Evolutionary conservation across 2,888 invertebrate genomes (phyloP), one percentile per base, ranked within the genome.

Genomic region (Psylliodes chrysocephalus): DNA sequence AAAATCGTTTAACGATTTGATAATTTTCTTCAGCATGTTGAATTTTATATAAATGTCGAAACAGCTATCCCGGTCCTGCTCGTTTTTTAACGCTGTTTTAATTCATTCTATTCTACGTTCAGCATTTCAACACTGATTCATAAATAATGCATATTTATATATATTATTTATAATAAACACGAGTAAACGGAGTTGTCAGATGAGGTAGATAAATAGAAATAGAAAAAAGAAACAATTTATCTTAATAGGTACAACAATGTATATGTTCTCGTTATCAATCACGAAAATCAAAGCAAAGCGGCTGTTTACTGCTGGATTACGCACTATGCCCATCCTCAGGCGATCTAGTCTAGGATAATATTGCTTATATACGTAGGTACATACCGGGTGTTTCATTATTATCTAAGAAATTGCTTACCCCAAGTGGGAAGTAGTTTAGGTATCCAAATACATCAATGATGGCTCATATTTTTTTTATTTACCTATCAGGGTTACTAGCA

Each of bases 221-320:
- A 49, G 49, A 8, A 49, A 22, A 49, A 49, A n/a, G n/a, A 49
- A 49, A 3, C 25, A 15, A 7, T 28, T 22, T 46, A 46, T 22
- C 46, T 49, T 49, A 49, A 49, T 49, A 28, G 47, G 49, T 57
- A 57, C 15, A 57, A 57, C 57, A 57, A 57, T 57, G 57, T 47
- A 57, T 57, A 57, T 57, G 57, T 47, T 57, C n/a, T 35, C 12
- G 28, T 22, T 57, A 57, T 57, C 49, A 57, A 49, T 49, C 47
- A 57, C 49, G 57, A 57, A 19, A 57, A 57, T 57, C 57, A 33
- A n/a, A 17, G 3, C 49, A 47, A 57, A 57, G 22, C 18, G 49
- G 47, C 57, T 38, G 49, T 57, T 57, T 57, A 49, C 57, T 49
- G 57, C 57, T 19, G 57, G 35, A 57, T 57, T 57, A 57, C 57